phyloP scores from a whole-genome alignment of 2,888 invertebrate species.

The Linnaemya tessellans region DNA sequence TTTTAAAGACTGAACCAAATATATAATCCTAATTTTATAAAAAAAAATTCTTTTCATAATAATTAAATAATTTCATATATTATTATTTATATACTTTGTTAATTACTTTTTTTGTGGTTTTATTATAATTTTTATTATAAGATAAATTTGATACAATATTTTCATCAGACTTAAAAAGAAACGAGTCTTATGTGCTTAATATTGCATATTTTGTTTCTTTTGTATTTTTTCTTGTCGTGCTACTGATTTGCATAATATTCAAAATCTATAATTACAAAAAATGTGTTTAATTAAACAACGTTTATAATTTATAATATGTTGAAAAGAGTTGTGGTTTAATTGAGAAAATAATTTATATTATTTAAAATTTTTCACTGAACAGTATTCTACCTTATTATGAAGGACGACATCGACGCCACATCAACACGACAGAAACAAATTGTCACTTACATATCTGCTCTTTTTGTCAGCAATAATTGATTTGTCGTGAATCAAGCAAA shows the following conservation, averaged over 20 bases:
- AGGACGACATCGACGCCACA: no score
- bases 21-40: no score
- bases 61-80: neutral
- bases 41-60: no score
- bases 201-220: neutral
- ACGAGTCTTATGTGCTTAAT: constrained; percentile 7
- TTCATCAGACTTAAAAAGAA: neutral
- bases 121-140: constrained; percentile 1
- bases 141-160: neutral
- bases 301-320: neutral
- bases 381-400: no score
- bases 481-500: no score
- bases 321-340: neutral
- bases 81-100: neutral
- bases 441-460: no score
- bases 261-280: constrained; percentile 4
- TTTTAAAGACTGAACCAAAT: no score
- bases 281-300: neutral
- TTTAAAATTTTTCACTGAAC: no score
- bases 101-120: neutral
- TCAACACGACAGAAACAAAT: no score
- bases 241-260: constrained; percentile 9
- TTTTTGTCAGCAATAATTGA: no score
- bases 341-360: neutral
- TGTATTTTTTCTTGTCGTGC: constrained; percentile 6